Conservation (phyloP, 2,888 invertebrate genomes). For the Masnerella sp. region DNA sequence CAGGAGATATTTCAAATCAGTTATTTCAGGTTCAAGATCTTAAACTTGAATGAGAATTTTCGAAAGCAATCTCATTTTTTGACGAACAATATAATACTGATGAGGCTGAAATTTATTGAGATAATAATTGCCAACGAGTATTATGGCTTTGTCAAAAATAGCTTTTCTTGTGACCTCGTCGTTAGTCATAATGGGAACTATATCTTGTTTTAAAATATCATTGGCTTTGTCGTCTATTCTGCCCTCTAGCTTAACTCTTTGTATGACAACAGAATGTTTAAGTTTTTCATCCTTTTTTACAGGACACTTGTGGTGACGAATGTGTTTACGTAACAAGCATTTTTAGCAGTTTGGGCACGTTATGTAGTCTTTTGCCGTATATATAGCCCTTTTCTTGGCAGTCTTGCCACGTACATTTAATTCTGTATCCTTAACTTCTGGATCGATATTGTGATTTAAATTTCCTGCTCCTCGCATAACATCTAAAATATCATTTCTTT, state of each 20-base stretch:
- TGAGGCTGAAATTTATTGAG: not conserved
- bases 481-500: not conserved
- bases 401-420: constrained; percentile 8
- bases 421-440: not conserved
- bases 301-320: constrained; percentile 2
- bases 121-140: not conserved
- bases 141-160: not conserved
- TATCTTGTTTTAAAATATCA: not conserved
- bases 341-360: constrained; percentile 14
- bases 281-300: not conserved
- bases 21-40: constrained; percentile 2
- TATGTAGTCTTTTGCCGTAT: constrained; percentile 1
- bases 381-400: not conserved
- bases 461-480: constrained; percentile 3
- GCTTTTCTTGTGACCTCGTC: not conserved
- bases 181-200: not conserved
- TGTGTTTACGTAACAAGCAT: constrained; percentile 2
- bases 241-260: not conserved
- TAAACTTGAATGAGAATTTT: not conserved
- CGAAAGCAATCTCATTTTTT: constrained; percentile 15
- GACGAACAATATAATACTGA: not conserved
- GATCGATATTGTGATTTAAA: no score
- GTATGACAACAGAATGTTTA: not conserved
- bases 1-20: not conserved
- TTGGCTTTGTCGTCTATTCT: not conserved